Conservation (phyloP, 2,888 invertebrate species). For the Apamea crenata region DNA sequence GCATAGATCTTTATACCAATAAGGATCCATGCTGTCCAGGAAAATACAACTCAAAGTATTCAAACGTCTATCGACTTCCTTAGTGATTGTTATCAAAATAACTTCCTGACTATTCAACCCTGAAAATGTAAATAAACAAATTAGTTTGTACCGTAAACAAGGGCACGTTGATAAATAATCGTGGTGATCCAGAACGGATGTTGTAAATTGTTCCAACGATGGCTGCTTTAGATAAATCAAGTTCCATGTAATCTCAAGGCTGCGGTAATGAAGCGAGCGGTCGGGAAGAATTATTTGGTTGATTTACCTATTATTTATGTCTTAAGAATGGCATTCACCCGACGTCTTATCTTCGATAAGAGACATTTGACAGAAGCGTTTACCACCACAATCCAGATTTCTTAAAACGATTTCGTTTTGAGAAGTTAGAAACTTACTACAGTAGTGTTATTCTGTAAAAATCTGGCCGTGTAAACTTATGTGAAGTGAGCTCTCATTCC, state of each 20-base stretch:
- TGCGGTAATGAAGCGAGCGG: constrained; percentile 52
- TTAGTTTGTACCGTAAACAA: constrained; percentile 58
- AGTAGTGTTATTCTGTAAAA: neutral
- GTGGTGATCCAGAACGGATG: constrained; percentile 72
- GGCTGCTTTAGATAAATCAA: constrained; percentile 76
- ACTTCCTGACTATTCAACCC: constrained; percentile 32
- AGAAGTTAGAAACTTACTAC: neutral
- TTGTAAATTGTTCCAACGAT: constrained; percentile 76
- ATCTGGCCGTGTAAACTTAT: neutral
- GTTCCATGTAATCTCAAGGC: constrained; percentile 72
- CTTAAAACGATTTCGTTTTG: neutral
- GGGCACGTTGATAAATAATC: constrained; percentile 67
- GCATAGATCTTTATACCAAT: neutral
- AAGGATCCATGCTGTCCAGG: neutral
- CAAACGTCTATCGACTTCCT: neutral
- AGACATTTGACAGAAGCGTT: neutral
- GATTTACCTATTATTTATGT: neutral
- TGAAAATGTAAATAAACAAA: constrained; percentile 62
- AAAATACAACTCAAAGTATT: neutral
- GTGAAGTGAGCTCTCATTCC: no score
- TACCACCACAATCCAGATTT: neutral
- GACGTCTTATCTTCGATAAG: neutral
- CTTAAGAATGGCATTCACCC: no score
- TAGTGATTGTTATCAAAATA: constrained; percentile 34
- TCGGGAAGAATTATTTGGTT: constrained; percentile 15